Evolutionary conservation across 2,888 invertebrate species (phyloP), one percentile per base, ranked within the genome.

Genomic region (Acanthoscelides obtectus): DNA sequence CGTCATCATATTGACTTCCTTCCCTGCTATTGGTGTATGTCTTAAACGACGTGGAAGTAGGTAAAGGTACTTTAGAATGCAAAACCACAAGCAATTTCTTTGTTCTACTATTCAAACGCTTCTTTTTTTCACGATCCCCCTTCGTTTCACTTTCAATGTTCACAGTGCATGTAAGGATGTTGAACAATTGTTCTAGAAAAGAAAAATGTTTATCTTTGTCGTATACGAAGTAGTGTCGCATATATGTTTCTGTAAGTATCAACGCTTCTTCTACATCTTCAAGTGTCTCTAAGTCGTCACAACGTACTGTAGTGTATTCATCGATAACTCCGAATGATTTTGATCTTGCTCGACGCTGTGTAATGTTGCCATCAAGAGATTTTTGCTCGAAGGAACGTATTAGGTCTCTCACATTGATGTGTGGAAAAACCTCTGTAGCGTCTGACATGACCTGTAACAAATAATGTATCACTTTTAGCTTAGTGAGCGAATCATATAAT

Each of bases 171-270:
- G 77, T 78, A 65, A 79, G 71, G 20, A 78, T 74, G 21, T 77
- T 77, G 69, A 79, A 79, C 6, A 79, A 69, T 66, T 78, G 75
- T 67, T 79, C 78, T 74, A 78, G 79, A 67, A 79, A 76, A 0
- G 74, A 74, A 22, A 79, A 78, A 22, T 79, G 79, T 6, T 75
- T 78, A n/a, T 75, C 75, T 66, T 79, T 79, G 22, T 79, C 75
- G 67, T 79, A 79, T 6, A 75, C 70, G 68, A 76, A 72, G 65
- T 79, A 79, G n/a, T 74, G 73, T 27, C 76, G 74, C 2, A 79
- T 69, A 21, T 73, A 72, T 0, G 70, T 69, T 66, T 78, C 77
- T 20, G 77, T 66, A 25, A 72, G 72, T 12, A 72, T 72, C 68
- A 79, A 63, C 64, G 75, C 76, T n/a, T 73, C 75, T 72, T 79